Evolutionary conservation across 2,113 vertebrate genomes (phyloP).

Genomic region (Mesocricetus auratus): DNA sequence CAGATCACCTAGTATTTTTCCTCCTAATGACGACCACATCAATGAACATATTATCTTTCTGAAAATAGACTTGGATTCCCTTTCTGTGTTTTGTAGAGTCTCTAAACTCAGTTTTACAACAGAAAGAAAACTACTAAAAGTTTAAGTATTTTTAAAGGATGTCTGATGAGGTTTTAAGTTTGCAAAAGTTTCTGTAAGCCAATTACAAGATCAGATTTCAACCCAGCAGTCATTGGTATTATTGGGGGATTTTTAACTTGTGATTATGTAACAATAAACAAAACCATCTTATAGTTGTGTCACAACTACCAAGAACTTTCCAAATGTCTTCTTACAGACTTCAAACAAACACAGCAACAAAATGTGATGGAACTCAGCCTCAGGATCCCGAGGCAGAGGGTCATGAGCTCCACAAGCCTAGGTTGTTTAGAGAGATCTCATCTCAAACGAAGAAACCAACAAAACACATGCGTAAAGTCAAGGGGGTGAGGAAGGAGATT

Average conservation of each 20-base stretch:
- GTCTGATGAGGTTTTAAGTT: neutral
- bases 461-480: neutral
- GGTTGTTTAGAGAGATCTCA: neutral
- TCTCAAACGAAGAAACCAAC: neutral
- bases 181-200: constrained; percentile 35
- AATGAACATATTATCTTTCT: constrained; percentile 29
- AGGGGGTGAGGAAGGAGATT: neutral
- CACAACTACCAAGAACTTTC: constrained; percentile 1
- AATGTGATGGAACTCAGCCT: neutral
- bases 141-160: constrained; percentile 18
- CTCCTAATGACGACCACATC: neutral
- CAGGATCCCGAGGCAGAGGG: neutral
- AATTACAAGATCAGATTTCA: constrained; percentile 44
- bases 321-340: neutral
- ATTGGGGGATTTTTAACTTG: constrained; percentile 22
- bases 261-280: constrained; percentile 22
- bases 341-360: neutral
- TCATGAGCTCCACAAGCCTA: neutral
- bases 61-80: constrained; percentile 4
- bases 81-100: constrained; percentile 24
- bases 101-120: neutral
- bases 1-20: neutral
- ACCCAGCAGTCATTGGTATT: neutral
- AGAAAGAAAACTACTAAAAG: constrained; percentile 51
- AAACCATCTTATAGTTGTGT: constrained; percentile 37